Evolutionary conservation across 2,113 vertebrate genomes (phyloP).

Genomic region (Podocnemis expansa): DNA sequence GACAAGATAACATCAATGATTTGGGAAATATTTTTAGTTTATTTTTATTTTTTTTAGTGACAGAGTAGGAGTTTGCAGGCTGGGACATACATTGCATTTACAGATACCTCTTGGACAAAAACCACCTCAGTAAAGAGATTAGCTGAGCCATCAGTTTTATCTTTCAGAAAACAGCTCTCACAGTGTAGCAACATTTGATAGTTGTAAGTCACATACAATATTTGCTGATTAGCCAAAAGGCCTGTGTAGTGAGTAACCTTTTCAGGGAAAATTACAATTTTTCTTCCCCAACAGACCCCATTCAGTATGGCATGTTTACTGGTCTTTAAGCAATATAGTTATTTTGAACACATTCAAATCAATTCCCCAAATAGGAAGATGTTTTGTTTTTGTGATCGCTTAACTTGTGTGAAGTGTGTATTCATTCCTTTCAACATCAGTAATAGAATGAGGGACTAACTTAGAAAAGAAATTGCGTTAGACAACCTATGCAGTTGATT

Average conservation of each 20-base stretch:
- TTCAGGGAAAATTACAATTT: rapidly evolving
- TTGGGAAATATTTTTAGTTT: background rate
- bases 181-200: rapidly evolving
- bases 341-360: background rate
- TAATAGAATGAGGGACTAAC: background rate
- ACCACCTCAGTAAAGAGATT: too few relatives aligned
- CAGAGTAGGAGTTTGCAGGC: background rate
- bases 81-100: rapidly evolving
- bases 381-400: background rate
- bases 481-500: background rate
- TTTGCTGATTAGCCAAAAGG: background rate
- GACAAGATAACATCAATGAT: background rate
- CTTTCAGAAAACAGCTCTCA: background rate
- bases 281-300: background rate
- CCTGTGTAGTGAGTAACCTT: background rate
- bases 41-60: background rate
- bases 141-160: background rate
- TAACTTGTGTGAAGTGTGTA: background rate
- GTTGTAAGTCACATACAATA: background rate
- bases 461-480: background rate
- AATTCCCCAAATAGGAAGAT: background rate
- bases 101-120: background rate
- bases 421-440: background rate
- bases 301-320: background rate
- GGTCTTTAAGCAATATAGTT: background rate